phyloP scores from a whole-genome alignment of 2,797 vertebrate genomes.

The Melanogrammus aeglefinus region DNA sequence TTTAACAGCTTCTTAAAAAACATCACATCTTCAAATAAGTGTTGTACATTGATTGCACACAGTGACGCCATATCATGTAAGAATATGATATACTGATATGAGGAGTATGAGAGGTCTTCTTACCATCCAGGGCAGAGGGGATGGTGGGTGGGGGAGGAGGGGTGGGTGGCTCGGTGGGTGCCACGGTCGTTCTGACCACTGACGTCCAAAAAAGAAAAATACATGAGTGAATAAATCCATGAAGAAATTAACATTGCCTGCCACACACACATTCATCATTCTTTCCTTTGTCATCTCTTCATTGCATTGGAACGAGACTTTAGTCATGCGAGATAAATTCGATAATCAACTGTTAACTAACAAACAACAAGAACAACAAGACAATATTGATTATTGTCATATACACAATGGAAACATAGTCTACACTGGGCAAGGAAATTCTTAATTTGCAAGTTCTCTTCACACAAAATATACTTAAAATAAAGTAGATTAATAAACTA shows the following conservation, averaged over 20 bases:
- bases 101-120: constrained; percentile 41
- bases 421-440: too few relatives aligned
- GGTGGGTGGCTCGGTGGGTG: constrained; percentile 86
- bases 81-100: background rate
- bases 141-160: constrained; percentile 88
- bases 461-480: too few relatives aligned
- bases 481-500: too few relatives aligned
- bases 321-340: background rate
- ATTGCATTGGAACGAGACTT: background rate
- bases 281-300: background rate
- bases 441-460: too few relatives aligned
- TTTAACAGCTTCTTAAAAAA: background rate
- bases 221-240: background rate
- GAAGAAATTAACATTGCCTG: background rate
- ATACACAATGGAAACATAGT: too few relatives aligned
- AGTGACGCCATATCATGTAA: background rate
- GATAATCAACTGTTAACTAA: background rate
- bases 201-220: constrained; percentile 23
- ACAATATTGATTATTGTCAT: too few relatives aligned
- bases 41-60: background rate
- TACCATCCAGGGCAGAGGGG: constrained; percentile 91
- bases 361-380: background rate
- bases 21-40: background rate
- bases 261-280: background rate
- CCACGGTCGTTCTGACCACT: constrained; percentile 91